Conservation (phyloP, 92 coral and sea anemone species). For the Desmophyllum pertusum region DNA sequence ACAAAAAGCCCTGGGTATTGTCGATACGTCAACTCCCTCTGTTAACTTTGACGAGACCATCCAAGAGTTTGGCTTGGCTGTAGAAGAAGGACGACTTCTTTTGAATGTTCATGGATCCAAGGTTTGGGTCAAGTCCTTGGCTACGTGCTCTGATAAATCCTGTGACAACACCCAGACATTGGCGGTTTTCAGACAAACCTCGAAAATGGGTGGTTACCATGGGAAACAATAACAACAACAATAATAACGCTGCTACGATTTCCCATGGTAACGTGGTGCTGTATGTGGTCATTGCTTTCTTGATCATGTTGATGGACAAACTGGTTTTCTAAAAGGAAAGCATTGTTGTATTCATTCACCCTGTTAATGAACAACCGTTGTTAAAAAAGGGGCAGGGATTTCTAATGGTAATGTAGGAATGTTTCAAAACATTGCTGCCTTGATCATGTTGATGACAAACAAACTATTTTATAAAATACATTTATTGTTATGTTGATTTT, state of each 20-base stretch:
- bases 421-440: not conserved
- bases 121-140: slow-evolving; percentile 62
- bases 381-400: not conserved
- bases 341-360: not conserved
- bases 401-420: not conserved
- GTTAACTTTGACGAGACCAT: slow-evolving; percentile 45
- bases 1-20: slow-evolving; percentile 50
- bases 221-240: too few relatives aligned
- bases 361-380: not conserved
- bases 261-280: not conserved
- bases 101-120: slow-evolving; percentile 40
- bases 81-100: slow-evolving; percentile 35
- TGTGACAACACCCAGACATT: slow-evolving; percentile 51
- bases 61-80: slow-evolving; percentile 43
- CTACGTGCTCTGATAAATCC: slow-evolving; percentile 47
- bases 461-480: not conserved
- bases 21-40: slow-evolving; percentile 11
- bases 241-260: not conserved
- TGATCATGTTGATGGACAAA: not conserved
- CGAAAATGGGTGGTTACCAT: too few relatives aligned
- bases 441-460: not conserved
- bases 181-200: slow-evolving; percentile 44
- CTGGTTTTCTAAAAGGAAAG: not conserved
- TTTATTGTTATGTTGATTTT: too few relatives aligned
- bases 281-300: not conserved